Evolutionary conservation across 2,888 invertebrate genomes (phyloP).

Genomic region (Hirtodrosophila histrioides): DNA sequence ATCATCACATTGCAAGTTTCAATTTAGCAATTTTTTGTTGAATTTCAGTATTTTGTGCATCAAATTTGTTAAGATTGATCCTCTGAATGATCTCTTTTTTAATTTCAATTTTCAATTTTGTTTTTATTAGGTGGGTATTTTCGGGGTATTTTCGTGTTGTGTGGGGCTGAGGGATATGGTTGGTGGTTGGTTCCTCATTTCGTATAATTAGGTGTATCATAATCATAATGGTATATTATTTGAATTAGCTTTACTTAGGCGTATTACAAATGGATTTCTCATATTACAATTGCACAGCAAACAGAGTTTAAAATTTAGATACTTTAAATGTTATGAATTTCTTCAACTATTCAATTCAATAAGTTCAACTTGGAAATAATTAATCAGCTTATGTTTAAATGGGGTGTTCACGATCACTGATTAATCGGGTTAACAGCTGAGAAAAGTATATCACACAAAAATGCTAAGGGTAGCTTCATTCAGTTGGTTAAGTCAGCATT

Average conservation of each 20-base stretch:
- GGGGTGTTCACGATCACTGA: too few species aligned
- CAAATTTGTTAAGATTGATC: slow-evolving; percentile 2
- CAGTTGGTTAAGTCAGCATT: too few species aligned
- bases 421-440: too few species aligned
- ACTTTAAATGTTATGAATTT: too few species aligned
- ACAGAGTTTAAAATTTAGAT: background rate
- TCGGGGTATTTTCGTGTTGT: slow-evolving; percentile 1
- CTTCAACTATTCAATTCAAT: too few species aligned
- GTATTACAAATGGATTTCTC: slow-evolving; percentile 15
- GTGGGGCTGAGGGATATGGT: slow-evolving; percentile 1
- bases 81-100: slow-evolving; percentile 8
- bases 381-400: too few species aligned
- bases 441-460: too few species aligned
- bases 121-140: background rate
- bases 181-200: slow-evolving; percentile 6
- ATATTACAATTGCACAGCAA: slow-evolving; percentile 26
- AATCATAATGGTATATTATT: slow-evolving; percentile 12
- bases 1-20: slow-evolving; percentile 13
- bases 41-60: slow-evolving; percentile 22
- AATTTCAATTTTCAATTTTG: background rate
- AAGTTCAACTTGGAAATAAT: too few species aligned
- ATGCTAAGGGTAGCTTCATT: too few species aligned
- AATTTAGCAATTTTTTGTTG: slow-evolving; percentile 29
- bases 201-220: slow-evolving; percentile 13
- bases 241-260: slow-evolving; percentile 24